These are phyloP conservation scores for Trachymyrmex cornetzi DNA, from an alignment of 1,140 invertebrate species.

Conservation along the genomic window DNA sequence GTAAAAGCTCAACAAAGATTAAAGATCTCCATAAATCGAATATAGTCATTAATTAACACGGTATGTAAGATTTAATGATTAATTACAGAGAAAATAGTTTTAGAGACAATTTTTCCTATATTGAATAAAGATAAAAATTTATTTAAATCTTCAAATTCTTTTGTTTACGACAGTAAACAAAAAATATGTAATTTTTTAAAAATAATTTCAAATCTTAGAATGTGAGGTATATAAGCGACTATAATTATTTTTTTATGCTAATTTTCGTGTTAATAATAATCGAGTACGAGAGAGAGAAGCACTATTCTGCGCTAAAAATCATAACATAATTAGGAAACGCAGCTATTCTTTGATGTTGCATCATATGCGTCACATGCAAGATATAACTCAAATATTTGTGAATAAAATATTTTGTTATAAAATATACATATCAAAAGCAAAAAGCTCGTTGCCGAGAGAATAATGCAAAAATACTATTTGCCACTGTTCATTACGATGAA, in stretches of 20 bases:
- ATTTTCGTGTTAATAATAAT: neutral
- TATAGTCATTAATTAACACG: neutral
- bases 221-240: neutral
- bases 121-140: neutral
- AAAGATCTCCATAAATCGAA: neutral
- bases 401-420: constrained; percentile 11
- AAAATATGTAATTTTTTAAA: neutral
- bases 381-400: constrained; percentile 27
- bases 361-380: neutral
- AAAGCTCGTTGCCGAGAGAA: neutral
- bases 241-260: neutral
- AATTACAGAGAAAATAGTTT: neutral
- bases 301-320: neutral
- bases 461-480: constrained; percentile 16
- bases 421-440: constrained; percentile 19
- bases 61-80: constrained; percentile 1
- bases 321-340: neutral
- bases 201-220: constrained; percentile 1
- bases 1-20: neutral
- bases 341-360: neutral
- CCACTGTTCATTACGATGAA: neutral
- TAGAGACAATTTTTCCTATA: neutral
- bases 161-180: neutral
- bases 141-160: neutral
- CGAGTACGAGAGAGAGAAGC: neutral